These are phyloP conservation scores for Hyles euphorbiae DNA, from an alignment of 1,140 invertebrate species.

Conservation along the genomic window DNA sequence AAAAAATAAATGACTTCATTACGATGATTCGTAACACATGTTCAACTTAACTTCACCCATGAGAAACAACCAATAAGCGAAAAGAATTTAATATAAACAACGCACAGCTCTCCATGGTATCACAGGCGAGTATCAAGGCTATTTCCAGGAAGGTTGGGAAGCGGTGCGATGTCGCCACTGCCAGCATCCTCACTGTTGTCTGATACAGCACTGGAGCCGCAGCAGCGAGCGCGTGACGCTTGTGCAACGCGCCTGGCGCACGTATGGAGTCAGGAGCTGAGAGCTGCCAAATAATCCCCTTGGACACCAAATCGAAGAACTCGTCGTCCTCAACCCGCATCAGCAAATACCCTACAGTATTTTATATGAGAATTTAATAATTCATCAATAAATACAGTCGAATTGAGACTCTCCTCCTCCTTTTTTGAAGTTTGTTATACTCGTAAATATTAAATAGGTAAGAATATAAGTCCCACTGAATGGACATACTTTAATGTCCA, in stretches of 20 bases:
- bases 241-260: constrained; percentile 14
- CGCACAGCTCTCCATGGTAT: constrained; percentile 45
- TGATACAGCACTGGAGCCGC: constrained; percentile 29
- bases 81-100: constrained; percentile 3
- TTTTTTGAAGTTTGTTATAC: too few relatives aligned
- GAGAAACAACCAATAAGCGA: too few relatives aligned
- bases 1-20: too few relatives aligned
- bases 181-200: constrained; percentile 42
- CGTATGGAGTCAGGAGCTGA: constrained; percentile 31
- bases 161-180: constrained; percentile 23
- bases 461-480: too few relatives aligned
- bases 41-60: too few relatives aligned
- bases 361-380: too few relatives aligned
- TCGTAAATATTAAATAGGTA: too few relatives aligned
- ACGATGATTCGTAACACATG: too few relatives aligned
- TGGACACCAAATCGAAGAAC: constrained; percentile 40
- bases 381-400: too few relatives aligned
- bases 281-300: constrained; percentile 44
- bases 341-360: constrained; percentile 43
- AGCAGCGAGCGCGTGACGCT: constrained; percentile 29
- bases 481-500: too few relatives aligned
- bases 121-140: constrained; percentile 38
- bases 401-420: too few relatives aligned
- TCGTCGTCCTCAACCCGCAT: constrained; percentile 43
- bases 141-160: constrained; percentile 42